These are phyloP conservation scores for Poliocrania exsul DNA, from an alignment of 2,797 vertebrate species.

Conservation along the genomic window DNA sequence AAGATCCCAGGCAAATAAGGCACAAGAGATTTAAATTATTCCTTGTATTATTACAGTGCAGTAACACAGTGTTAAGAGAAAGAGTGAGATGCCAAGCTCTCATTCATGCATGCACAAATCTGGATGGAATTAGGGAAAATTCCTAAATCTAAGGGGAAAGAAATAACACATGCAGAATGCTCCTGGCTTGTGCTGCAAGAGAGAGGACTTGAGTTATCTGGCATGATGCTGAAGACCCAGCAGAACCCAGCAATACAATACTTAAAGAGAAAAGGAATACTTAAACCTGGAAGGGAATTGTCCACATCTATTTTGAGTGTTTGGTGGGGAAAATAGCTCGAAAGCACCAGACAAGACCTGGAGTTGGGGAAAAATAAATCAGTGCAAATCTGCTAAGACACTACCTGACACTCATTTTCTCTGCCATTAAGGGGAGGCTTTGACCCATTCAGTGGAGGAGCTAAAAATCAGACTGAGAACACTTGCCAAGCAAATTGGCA, in stretches of 20 bases:
- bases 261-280: constrained; percentile 64
- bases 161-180: constrained; percentile 48
- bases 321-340: constrained; percentile 60
- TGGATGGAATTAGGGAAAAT: constrained; percentile 11
- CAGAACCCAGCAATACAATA: constrained; percentile 63
- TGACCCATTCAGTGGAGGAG: background rate
- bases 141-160: constrained; percentile 1
- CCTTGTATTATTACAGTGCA: background rate
- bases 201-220: constrained; percentile 25
- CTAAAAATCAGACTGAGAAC: background rate
- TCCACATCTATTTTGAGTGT: constrained; percentile 65
- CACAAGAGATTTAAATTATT: background rate
- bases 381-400: constrained; percentile 37
- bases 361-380: constrained; percentile 67
- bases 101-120: constrained; percentile 38
- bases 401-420: constrained; percentile 15
- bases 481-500: background rate
- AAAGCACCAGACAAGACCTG: constrained; percentile 63
- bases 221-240: constrained; percentile 51
- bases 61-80: constrained; percentile 19
- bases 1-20: constrained; percentile 23
- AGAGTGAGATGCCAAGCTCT: constrained; percentile 19
- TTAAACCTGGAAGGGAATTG: constrained; percentile 60
- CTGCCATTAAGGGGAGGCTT: background rate
- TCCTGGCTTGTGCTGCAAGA: constrained; percentile 6